Conservation (phyloP, 1,140 invertebrate species). For the Drosophila tropicalis region DNA sequence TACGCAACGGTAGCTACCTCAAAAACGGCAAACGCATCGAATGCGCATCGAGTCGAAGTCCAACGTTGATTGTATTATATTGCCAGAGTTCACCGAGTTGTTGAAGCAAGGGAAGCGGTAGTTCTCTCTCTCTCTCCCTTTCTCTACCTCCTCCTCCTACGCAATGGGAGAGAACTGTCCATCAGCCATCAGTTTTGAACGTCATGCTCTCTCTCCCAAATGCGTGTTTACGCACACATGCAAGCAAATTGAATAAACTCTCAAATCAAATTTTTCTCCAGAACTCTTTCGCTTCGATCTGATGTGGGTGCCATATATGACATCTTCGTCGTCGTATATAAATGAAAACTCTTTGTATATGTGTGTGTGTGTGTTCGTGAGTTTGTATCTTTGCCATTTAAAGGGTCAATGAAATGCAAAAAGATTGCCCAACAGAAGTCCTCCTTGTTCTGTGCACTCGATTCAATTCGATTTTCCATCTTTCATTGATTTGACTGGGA, state of each 20-base stretch:
- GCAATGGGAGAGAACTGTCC: slow-evolving; percentile 36
- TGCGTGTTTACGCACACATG: slow-evolving; percentile 45
- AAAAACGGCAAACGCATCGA: slow-evolving; percentile 70
- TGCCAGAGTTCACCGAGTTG: slow-evolving; percentile 43
- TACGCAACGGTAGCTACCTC: slow-evolving; percentile 67
- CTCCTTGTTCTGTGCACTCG: slow-evolving; percentile 37
- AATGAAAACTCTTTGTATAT: neutral
- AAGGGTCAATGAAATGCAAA: slow-evolving; percentile 80
- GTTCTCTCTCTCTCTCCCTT: neutral
- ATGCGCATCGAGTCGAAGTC: slow-evolving; percentile 73
- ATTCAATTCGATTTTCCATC: slow-evolving; percentile 31
- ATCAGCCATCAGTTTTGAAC: slow-evolving; percentile 54
- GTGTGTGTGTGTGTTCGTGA: slow-evolving; percentile 18
- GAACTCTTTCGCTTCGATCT: slow-evolving; percentile 14
- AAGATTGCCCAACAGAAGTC: slow-evolving; percentile 32
- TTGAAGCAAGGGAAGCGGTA: neutral
- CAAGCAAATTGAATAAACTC: slow-evolving; percentile 78
- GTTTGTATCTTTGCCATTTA: slow-evolving; percentile 67
- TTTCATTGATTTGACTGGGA: slow-evolving; percentile 36
- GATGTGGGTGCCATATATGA: slow-evolving; percentile 13
- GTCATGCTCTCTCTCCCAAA: slow-evolving; percentile 58
- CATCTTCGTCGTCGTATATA: slow-evolving; percentile 5
- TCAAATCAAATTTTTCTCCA: slow-evolving; percentile 78
- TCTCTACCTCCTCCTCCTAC: slow-evolving; percentile 10
- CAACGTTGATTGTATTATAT: slow-evolving; percentile 79